phyloP scores from a whole-genome alignment of 2,888 invertebrate species.

The Phrixothrix hirtus region DNA sequence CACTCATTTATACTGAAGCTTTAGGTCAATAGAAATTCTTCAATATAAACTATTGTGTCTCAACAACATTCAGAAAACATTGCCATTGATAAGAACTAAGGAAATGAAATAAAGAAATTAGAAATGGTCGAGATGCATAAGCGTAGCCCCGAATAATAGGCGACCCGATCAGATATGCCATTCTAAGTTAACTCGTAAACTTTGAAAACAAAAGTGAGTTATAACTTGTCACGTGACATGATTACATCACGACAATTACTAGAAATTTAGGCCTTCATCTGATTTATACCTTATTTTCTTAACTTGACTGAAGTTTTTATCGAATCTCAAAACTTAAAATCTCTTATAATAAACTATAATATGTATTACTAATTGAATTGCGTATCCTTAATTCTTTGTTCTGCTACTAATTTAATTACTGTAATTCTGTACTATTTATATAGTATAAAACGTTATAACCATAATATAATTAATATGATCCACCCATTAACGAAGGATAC shows the following conservation, averaged over 20 bases:
- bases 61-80: slow-evolving; percentile 18
- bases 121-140: slow-evolving; percentile 26
- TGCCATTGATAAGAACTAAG: slow-evolving; percentile 23
- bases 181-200: slow-evolving; percentile 15
- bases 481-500: too few relatives aligned
- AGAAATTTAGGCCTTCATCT: slow-evolving; percentile 15
- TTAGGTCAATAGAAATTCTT: slow-evolving; percentile 29
- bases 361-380: too few relatives aligned
- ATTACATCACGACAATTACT: slow-evolving; percentile 25
- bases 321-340: background rate
- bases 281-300: slow-evolving; percentile 16
- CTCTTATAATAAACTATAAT: background rate
- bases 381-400: too few relatives aligned
- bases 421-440: too few relatives aligned
- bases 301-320: slow-evolving; percentile 8
- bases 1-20: slow-evolving; percentile 3
- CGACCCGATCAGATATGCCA: slow-evolving; percentile 20
- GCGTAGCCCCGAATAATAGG: slow-evolving; percentile 23
- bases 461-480: too few relatives aligned
- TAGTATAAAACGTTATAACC: too few relatives aligned
- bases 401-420: too few relatives aligned
- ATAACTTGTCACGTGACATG: slow-evolving; percentile 33
- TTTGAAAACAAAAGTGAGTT: slow-evolving; percentile 37
- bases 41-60: slow-evolving; percentile 22
- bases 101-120: slow-evolving; percentile 29